A percentile compares a stretch with the other conserved stretches of the same genome.
Conservation (phyloP, 2,113 vertebrate species). For the Anser cygnoides region DNA sequence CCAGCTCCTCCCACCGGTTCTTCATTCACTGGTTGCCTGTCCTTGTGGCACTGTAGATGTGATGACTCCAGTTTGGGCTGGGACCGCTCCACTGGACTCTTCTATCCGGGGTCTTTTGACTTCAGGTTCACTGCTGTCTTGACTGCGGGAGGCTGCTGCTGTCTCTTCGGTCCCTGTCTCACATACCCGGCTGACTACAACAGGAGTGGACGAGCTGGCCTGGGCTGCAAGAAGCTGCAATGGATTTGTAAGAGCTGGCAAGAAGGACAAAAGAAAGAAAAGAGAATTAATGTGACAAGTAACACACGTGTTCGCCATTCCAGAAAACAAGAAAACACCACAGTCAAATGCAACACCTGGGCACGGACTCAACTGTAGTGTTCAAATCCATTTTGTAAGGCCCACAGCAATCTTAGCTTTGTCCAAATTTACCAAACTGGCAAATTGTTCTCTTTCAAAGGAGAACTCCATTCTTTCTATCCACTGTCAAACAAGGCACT, state of each 20-base stretch:
- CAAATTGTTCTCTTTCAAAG: not conserved
- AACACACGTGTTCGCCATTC: not conserved
- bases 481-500: not conserved
- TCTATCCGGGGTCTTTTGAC: slow-evolving; percentile 88
- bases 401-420: not conserved
- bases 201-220: slow-evolving; percentile 92
- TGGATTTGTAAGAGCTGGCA: slow-evolving; percentile 89
- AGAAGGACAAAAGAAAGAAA: not conserved
- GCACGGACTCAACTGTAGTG: not conserved
- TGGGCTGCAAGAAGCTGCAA: slow-evolving; percentile 95
- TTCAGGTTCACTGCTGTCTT: slow-evolving; percentile 79
- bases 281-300: not conserved
- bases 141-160: slow-evolving; percentile 21
- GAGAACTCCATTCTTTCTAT: not conserved
- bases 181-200: slow-evolving; percentile 84
- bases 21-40: slow-evolving; percentile 81
- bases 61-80: slow-evolving; percentile 83
- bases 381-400: not conserved
- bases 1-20: slow-evolving; percentile 31
- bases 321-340: not conserved
- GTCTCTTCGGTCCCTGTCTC: slow-evolving; percentile 75
- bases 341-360: not conserved
- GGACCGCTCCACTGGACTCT: slow-evolving; percentile 72
- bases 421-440: not conserved
- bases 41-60: slow-evolving; percentile 80